These are phyloP conservation scores for Asbolus verrucosus DNA, from an alignment of 1,140 invertebrate species.

Conservation along the genomic window DNA sequence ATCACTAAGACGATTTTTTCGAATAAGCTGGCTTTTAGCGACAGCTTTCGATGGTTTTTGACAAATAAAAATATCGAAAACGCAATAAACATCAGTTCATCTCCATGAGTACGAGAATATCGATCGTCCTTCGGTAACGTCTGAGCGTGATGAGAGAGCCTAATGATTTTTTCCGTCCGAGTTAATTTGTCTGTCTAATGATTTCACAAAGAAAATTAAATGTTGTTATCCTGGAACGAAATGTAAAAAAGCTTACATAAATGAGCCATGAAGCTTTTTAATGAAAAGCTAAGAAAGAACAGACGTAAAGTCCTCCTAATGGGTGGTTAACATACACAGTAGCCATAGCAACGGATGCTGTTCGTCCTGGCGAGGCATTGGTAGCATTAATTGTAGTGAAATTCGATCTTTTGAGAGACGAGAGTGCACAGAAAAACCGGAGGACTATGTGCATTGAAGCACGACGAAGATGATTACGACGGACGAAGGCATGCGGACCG, in stretches of 20 bases:
- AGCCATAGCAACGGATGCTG: slow-evolving; percentile 7
- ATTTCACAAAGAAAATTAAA: slow-evolving; percentile 8
- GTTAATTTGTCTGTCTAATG: slow-evolving; percentile 1
- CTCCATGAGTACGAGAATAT: too few relatives aligned
- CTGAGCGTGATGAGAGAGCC: too few relatives aligned
- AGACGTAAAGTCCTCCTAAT: slow-evolving; percentile 21
- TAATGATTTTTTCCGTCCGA: not conserved
- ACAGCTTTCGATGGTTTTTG: too few relatives aligned
- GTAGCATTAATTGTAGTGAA: slow-evolving; percentile 9
- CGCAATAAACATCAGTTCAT: too few relatives aligned
- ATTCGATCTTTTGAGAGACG: slow-evolving; percentile 14
- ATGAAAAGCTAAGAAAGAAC: slow-evolving; percentile 27
- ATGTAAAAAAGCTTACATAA: slow-evolving; percentile 1
- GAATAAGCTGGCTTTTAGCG: not conserved
- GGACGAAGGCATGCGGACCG: too few relatives aligned
- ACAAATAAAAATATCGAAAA: slow-evolving; percentile 3
- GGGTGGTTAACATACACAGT: slow-evolving; percentile 19
- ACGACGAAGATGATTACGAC: too few relatives aligned
- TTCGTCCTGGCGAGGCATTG: slow-evolving; percentile 15
- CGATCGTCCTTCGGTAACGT: too few relatives aligned
- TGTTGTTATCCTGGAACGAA: slow-evolving; percentile 6
- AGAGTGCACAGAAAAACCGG: slow-evolving; percentile 6
- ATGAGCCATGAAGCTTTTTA: slow-evolving; percentile 30
- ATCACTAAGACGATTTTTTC: not conserved
- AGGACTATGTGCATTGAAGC: too few relatives aligned